Percentiles rank a stretch among this genome's conserved stretches.
Conservation (phyloP, 2,888 invertebrate genomes). For the Morinoia aosen region DNA sequence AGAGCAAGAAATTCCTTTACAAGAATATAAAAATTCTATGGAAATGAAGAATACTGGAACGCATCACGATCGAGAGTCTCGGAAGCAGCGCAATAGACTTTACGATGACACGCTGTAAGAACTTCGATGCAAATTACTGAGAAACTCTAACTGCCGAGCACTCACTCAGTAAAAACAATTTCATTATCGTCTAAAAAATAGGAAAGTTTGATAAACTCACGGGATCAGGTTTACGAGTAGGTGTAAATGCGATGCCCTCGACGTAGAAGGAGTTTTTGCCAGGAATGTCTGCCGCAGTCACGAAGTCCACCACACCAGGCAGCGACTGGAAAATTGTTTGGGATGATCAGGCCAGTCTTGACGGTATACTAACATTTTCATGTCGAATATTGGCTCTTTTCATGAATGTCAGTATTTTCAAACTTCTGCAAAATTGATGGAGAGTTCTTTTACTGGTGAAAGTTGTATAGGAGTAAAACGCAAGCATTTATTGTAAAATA, state of each 20-base stretch:
- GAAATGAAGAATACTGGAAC: no score
- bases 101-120: background rate
- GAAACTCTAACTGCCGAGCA: background rate
- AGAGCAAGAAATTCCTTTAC: background rate
- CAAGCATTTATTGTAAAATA: no score
- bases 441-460: no score
- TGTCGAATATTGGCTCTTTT: no score
- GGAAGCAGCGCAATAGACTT: background rate
- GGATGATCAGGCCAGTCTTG: no score
- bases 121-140: background rate
- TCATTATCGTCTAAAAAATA: no score
- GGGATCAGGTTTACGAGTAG: slow-evolving; percentile 25
- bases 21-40: no score
- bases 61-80: background rate
- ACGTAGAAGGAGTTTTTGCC: slow-evolving; percentile 69
- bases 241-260: background rate
- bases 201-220: background rate
- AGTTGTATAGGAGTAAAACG: no score
- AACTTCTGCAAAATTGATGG: no score
- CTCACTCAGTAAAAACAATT: background rate
- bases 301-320: slow-evolving; percentile 70
- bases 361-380: no score
- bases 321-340: slow-evolving; percentile 72
- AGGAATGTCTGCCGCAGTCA: slow-evolving; percentile 70
- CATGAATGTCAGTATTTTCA: no score